phyloP scores from a whole-genome alignment of 1,140 invertebrate genomes.

The Ditylenchus dipsaci region DNA sequence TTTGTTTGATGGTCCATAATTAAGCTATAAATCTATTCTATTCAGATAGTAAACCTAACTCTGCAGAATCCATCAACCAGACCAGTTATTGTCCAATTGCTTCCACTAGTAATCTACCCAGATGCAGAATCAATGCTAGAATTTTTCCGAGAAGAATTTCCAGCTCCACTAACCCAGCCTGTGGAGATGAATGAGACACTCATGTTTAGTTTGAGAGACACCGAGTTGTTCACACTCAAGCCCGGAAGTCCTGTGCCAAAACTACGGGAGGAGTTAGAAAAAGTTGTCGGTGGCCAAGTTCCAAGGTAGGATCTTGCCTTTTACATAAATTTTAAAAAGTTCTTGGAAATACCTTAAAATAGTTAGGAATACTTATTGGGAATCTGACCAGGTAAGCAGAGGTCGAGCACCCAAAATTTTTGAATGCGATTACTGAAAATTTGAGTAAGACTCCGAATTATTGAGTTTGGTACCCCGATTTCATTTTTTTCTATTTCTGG shows the following conservation, averaged over 20 bases:
- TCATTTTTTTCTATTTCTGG: too few species aligned
- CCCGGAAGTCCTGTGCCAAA: constrained; percentile 58
- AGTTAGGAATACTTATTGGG: too few species aligned
- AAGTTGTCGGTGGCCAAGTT: constrained; percentile 58
- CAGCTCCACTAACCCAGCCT: constrained; percentile 39
- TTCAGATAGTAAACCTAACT: constrained; percentile 62
- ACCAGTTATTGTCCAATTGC: constrained; percentile 62
- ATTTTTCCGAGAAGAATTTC: constrained; percentile 52
- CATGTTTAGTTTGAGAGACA: constrained; percentile 62
- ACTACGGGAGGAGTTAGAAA: constrained; percentile 60
- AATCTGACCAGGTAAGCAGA: too few species aligned
- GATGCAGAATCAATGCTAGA: constrained; percentile 62
- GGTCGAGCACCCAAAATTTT: too few species aligned
- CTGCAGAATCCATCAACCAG: constrained; percentile 63
- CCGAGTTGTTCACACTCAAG: constrained; percentile 60
- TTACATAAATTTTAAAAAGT: too few species aligned
- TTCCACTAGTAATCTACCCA: constrained; percentile 63
- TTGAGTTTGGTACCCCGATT: too few species aligned
- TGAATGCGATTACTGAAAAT: too few species aligned
- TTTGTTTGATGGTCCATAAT: constrained; percentile 44
- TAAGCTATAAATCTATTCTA: constrained; percentile 22
- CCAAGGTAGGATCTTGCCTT: constrained; percentile 18
- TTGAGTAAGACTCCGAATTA: too few species aligned
- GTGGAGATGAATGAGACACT: constrained; percentile 59
- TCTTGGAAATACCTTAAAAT: too few species aligned